Evolutionary conservation across 2,888 invertebrate genomes (phyloP), one percentile per base, ranked within the genome.

Genomic region (Mimumesa dahlbomi): DNA sequence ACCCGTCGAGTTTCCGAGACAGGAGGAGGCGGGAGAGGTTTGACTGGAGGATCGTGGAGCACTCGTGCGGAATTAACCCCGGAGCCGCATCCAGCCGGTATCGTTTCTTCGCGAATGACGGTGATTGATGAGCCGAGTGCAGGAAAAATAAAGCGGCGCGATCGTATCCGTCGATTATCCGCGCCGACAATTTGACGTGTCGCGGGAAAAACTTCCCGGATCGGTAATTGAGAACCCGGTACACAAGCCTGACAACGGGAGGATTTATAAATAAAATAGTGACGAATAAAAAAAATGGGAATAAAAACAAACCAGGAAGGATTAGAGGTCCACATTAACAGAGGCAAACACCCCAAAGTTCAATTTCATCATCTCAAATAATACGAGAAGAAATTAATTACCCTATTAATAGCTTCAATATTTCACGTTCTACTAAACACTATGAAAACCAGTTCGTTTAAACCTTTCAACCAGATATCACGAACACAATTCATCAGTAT

Each of bases 141-240:
- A 29, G 14, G 52, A 43, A 56, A 69, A 72, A 69, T 63, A 63
- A 58, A 46, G 38, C 48, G 40, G n/a, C 6, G 7, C 70, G 74
- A 79, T 70, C 67, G 66, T 62, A 72, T 67, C 73, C 68, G 53
- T 57, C 77, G 77, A 77, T 77, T 77, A 77, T 77, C 63, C 63
- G 43, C 61, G 66, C 56, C 75, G 77, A 75, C 77, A 59, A 77
- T 77, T 77, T 69, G 66, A 77, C 77, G 69, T 21, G 68, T 71
- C 72, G 61, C 36, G 34, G n/a, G 63, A 74, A 77, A 74, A 73
- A 68, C 53, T 56, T 57, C 19, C 42, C 3, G n/a, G 4, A 25
- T 46, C 25, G n/a, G 7, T 34, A 34, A 34, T 34, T 34, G n/a
- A 34, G n/a, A 34, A 7, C 34, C 11, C n/a, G 34, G n/a, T 34